Conservation (phyloP, 2,113 vertebrate genomes). For the Cynocephalus volans region DNA sequence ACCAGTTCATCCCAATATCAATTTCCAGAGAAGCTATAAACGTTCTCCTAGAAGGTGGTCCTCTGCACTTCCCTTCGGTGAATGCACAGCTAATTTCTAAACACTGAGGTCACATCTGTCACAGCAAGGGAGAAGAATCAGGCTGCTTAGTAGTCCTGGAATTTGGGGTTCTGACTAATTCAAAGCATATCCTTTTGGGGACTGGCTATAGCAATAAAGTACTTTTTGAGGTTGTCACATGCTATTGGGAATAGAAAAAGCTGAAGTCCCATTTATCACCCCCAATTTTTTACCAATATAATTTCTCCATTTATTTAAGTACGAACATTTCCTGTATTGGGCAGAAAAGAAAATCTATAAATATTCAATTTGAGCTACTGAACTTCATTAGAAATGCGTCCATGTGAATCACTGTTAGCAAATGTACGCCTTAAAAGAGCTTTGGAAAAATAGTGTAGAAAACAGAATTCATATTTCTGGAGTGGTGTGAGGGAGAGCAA, state of each 20-base stretch:
- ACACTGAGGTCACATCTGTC: background rate
- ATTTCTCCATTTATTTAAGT: constrained; percentile 39
- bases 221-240: constrained; percentile 8
- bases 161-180: background rate
- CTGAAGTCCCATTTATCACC: constrained; percentile 58
- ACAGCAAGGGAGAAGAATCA: background rate
- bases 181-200: background rate
- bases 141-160: background rate
- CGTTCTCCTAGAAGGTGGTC: background rate
- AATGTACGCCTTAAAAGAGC: background rate
- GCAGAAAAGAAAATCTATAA: background rate
- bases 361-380: background rate
- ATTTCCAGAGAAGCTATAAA: background rate
- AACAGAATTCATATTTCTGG: constrained; percentile 53
- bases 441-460: background rate
- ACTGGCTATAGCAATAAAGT: background rate
- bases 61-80: background rate
- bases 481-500: background rate
- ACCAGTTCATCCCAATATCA: background rate
- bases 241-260: constrained; percentile 24
- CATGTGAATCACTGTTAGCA: background rate
- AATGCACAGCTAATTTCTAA: background rate
- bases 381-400: background rate
- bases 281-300: background rate
- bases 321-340: background rate